Evolutionary conservation across 2,113 vertebrate genomes (phyloP).

Genomic region (Pollimyrus isidori): DNA sequence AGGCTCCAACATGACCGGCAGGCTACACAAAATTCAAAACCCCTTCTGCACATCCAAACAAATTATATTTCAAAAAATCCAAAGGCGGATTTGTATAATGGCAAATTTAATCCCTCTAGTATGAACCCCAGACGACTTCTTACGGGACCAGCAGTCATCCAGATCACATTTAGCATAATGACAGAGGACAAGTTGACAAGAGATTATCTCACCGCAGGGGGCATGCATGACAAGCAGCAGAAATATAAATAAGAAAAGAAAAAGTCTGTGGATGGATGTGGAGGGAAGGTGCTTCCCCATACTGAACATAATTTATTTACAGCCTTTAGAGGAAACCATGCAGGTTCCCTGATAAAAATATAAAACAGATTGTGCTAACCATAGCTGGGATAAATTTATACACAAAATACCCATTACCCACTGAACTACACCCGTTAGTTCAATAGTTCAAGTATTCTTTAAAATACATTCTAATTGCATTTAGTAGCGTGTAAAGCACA

Average conservation of each 20-base stretch:
- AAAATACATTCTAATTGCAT: not conserved
- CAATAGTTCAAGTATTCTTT: not conserved
- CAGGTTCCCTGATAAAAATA: not conserved
- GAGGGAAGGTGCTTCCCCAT: not conserved
- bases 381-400: not conserved
- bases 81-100: not conserved
- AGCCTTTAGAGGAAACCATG: not conserved
- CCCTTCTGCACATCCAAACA: not conserved
- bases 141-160: not conserved
- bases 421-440: not conserved
- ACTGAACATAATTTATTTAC: not conserved
- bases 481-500: not conserved
- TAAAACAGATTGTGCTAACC: not conserved
- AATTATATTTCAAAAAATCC: not conserved
- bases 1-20: not conserved
- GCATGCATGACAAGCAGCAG: not conserved
- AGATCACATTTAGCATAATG: slow-evolving; percentile 6
- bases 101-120: slow-evolving; percentile 2
- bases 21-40: not conserved
- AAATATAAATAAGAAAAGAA: not conserved
- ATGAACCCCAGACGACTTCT: not conserved
- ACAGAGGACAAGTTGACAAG: not conserved
- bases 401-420: not conserved
- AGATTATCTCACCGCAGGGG: not conserved
- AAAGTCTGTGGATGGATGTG: not conserved